Base-by-base conservation (phyloP, 2,888 invertebrate genomes). In the Luperina testacea region DNA sequence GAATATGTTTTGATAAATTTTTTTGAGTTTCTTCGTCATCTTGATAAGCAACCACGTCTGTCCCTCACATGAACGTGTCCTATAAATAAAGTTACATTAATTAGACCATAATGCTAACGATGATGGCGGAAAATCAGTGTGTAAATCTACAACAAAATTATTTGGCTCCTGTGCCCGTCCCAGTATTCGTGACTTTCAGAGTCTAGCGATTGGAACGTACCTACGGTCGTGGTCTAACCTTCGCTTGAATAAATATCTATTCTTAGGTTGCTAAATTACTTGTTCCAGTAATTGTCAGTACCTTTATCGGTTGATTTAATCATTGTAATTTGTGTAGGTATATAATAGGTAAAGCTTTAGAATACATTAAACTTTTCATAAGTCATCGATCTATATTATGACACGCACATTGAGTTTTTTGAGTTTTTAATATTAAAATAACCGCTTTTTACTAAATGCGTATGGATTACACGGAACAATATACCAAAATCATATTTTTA, bases 221-320 rank as follows among this genome's bases (percentile, higher is more conserved):
- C 84, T 65, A 76, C 81, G 87, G 75, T 87, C 85, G 87, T 84
- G 72, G 79, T 71, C 77, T 89, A 91, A 91, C 92, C 94, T 94
- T 94, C 92, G 88, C 80, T 88, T 89, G 89, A 89, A 88, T 77
- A 81, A 74, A 77, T 69, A 77, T 91, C 92, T 93, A 92, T 92
- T 93, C 91, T 92, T 89, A 88, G 87, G 83, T 77, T 88, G 88
- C 87, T 89, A 90, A 90, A 72, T 83, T 74, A 92, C 89, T 89
- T 88, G 87, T 90, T 90, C 87, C 83, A 91, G 84, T 90, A 86
- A 90, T 90, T 90, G 89, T 88, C 81, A 80, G 57, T 65, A 51
- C 15, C 63, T 72, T 69, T 67, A 85, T 64, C 67, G 32, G 51
- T 53, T 48, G 53, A 81, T 77, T 83, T 53, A 51, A 71, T 80